Base-by-base conservation (phyloP, 2,888 invertebrate genomes). In the Meiosimyza platycephala region DNA sequence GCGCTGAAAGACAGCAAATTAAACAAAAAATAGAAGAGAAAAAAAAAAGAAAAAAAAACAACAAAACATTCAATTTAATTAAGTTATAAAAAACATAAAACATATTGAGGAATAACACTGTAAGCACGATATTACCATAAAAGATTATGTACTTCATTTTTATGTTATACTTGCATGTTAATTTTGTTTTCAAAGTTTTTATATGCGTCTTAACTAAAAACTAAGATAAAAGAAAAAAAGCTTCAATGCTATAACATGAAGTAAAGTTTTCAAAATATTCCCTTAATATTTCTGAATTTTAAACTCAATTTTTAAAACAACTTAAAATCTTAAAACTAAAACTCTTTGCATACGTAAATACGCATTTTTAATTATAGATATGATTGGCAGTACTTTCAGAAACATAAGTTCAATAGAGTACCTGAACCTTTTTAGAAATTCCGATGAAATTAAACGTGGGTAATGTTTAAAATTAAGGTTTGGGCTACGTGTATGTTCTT, bases 21-120 rank as follows among this genome's bases (percentile, higher is more conserved):
- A 28, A 57, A 60, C 33, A n/a, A 47, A 54, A 54, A 12, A 28
- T 28, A 59, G 65, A 59, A 28, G 51, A 59, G 65, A 59, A 59
- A 54, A n/a, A 55, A 48, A 28, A 51, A n/a, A 55, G 63, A n/a
- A 60, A 9, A 52, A 59, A 63, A 33, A 57, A 65, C 60, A 70
- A 28, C n/a, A 59, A 69, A 68, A 74, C 71, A 71, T 74, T 72
- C 71, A 74, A 67, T 72, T 75, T 71, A 66, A 67, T 71, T 72
- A 67, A 67, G 66, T 67, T 67, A 60, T 22, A 63, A 54, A 59
- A 16, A 66, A 52, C 57, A 51, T 55, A 54, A 40, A 48, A 66
- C 13, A 52, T 50, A 60, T 60, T 40, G 9, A 40, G 40, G 9
- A 40, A 9, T 40, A 40, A 40, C 40, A 40, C 40, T 40, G 40